phyloP scores from a whole-genome alignment of 2,888 invertebrate genomes.

The Rhaphigaster nebulosa region DNA sequence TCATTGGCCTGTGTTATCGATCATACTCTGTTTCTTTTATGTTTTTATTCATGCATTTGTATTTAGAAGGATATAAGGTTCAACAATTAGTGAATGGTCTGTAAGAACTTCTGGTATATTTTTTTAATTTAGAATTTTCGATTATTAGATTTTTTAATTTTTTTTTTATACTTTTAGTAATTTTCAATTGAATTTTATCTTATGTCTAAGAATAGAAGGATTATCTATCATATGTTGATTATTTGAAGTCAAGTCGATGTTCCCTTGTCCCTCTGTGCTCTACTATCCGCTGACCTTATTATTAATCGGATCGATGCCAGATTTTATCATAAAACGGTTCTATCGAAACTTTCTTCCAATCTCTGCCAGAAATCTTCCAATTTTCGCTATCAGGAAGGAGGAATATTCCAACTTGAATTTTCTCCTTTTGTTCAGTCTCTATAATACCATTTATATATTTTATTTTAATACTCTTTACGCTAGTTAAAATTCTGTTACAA shows the following conservation, averaged over 20 bases:
- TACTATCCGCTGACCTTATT: neutral
- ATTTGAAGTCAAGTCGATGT: neutral
- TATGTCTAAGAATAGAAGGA: too few species aligned
- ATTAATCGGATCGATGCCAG: slow-evolving; percentile 19
- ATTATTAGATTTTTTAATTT: too few species aligned
- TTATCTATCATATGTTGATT: too few species aligned
- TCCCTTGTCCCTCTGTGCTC: neutral
- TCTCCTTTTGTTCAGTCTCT: neutral
- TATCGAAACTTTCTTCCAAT: slow-evolving; percentile 34
- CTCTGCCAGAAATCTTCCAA: neutral
- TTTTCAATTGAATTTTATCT: too few species aligned
- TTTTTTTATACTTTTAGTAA: too few species aligned
- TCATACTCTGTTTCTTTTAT: too few species aligned
- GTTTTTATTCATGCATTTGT: too few species aligned
- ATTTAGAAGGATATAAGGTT: too few species aligned
- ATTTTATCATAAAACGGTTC: slow-evolving; percentile 45
- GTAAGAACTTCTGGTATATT: too few species aligned
- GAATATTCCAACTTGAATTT: neutral
- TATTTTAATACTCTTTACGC: neutral
- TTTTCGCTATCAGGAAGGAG: slow-evolving; percentile 2
- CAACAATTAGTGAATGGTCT: too few species aligned
- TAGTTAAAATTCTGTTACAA: neutral
- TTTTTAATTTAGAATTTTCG: too few species aligned
- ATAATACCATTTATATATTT: neutral
- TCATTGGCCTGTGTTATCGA: too few species aligned